These are phyloP conservation scores for Drosophila eugracilis DNA, from an alignment of 1,140 invertebrate species.

Conservation along the genomic window DNA sequence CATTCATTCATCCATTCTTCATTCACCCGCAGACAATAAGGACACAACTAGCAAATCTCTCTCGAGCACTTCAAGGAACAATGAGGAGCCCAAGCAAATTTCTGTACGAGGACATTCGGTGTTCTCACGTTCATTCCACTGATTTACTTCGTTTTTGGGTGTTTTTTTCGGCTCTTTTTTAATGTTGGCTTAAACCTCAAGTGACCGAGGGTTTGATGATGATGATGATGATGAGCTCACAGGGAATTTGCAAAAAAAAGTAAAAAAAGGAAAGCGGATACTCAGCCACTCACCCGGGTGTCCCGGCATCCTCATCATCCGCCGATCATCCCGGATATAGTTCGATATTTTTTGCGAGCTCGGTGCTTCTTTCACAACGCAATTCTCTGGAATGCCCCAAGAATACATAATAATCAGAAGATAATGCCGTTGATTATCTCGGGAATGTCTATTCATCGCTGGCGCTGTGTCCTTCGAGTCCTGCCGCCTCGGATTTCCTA, in stretches of 20 bases:
- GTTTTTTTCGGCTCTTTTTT: constrained; percentile 61
- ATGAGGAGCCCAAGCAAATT: constrained; percentile 69
- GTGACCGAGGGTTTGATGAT: constrained; percentile 79
- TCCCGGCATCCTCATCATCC: constrained; percentile 68
- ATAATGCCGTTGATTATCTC: constrained; percentile 81
- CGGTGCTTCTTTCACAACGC: constrained; percentile 53
- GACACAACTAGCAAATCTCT: constrained; percentile 83
- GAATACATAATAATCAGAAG: constrained; percentile 73
- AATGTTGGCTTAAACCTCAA: constrained; percentile 79
- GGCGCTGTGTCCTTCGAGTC: constrained; percentile 51
- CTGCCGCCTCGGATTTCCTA: constrained; percentile 70
- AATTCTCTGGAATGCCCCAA: constrained; percentile 74
- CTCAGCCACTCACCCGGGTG: constrained; percentile 71
- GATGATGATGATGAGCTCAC: constrained; percentile 49
- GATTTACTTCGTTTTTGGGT: constrained; percentile 55
- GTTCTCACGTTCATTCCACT: constrained; percentile 71
- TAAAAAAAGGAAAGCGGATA: constrained; percentile 67
- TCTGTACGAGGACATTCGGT: constrained; percentile 68
- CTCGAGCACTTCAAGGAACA: constrained; percentile 68
- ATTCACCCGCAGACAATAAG: constrained; percentile 70
- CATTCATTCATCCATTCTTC: constrained; percentile 41
- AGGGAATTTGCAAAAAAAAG: constrained; percentile 59
- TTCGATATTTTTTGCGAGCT: constrained; percentile 68
- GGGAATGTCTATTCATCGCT: constrained; percentile 67
- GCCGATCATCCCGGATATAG: constrained; percentile 80